Base-by-base conservation (phyloP, 2,888 invertebrate species). In the Falcaria lacertinaria region DNA sequence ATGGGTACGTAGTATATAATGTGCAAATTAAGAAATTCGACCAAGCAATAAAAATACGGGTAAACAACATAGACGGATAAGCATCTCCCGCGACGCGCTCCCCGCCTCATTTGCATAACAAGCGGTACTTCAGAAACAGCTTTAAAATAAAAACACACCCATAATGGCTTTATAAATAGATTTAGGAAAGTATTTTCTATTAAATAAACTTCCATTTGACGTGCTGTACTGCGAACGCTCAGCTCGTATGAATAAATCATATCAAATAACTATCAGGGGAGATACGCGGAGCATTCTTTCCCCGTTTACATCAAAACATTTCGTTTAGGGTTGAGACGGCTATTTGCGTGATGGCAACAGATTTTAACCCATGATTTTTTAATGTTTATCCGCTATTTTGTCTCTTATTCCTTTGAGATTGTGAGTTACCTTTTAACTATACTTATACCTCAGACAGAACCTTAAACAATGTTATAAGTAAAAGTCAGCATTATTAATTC, bases 231-330 rank as follows among this genome's bases (percentile, higher is more conserved):
- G 54, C 64, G 74, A 66, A 60, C 72, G 74, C 67, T 69, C 64
- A 60, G 77, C 69, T 75, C 74, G 90, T 88, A 92, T 92, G 92
- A 92, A 92, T 92, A 92, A 92, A 92, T 92, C 91, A 92, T 91
- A 92, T 92, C 91, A 92, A 91, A 92, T 92, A 92, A 91, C 92
- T 92, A 92, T 92, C 92, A 91, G 83, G 90, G 90, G 90, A 88
- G 76, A 72, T 74, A 46, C 57, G 54, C 57, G 53, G 52, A 64
- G 63, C 70, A 78, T 76, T 79, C 80, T 79, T 79, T 78, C 69
- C 66, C 72, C 64, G 68, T 69, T 69, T 69, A 74, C 73, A 72
- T 76, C 75, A 77, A 73, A 78, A 79, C 77, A 78, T 78, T 77
- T 69, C 62, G 66, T 67, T 72, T 70, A 72, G 79, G 78, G 76